Base-by-base conservation (phyloP, 2,797 vertebrate genomes). In the Micrastur ruficollis region DNA sequence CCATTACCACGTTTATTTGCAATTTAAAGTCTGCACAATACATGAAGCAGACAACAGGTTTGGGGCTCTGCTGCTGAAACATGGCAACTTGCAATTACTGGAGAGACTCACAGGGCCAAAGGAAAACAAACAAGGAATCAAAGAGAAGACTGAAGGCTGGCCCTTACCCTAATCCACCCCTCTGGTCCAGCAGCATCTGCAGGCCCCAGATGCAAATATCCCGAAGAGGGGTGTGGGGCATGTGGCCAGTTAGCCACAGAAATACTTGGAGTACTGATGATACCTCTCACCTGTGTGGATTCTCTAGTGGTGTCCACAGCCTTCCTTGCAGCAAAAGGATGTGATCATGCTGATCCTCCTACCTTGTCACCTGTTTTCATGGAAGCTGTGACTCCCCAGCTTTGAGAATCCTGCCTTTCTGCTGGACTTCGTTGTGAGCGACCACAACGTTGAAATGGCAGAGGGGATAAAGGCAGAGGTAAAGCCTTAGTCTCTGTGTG, bases 1-100 rank as follows among this genome's bases (percentile, higher is more conserved):
- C 71, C 34, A 49, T 91, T 59, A 89, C n/a, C 81, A 62, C 31
- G 82, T 79, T 94, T 38, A 88, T 90, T 46, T 83, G 70, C 88
- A 88, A 73, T 94, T 90, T 62, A 53, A 81, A 87, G 59, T 36
- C 89, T 90, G 65, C 52, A 74, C 76, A 83, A 29, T 27, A 49
- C 46, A 75, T 5, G n/a, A 85, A 52, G 63, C 87, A 85, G 47
- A 70, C 55, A 85, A 82, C 67, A 53, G 50, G 58, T 82, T 71
- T 68, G 67, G 78, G 74, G 55, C 74, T 91, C 47, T 88, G 72
- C 55, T 63, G 32, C 65, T 46, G 70, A 61, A 86, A 68, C 11
- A 12, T 2, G 14, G 36, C 29, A 6, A 52, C 36, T 17, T 47
- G 53, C 46, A 40, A 40, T 80, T 61, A 58, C 55, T 53, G 79